phyloP scores from a whole-genome alignment of 2,113 vertebrate genomes.

The Barnardius zonarius region DNA sequence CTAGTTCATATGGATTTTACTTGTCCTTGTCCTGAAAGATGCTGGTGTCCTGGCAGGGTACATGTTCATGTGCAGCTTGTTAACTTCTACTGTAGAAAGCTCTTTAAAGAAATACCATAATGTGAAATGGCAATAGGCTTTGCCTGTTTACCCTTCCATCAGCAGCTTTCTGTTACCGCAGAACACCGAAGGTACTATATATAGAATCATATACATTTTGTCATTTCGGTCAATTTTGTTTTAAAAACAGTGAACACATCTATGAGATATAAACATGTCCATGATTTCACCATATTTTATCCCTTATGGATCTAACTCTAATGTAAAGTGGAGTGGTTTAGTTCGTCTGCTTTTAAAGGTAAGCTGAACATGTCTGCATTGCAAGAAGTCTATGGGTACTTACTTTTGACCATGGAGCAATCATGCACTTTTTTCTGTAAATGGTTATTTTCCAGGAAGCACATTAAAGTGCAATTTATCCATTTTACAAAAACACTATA shows the following conservation, averaged over 20 bases:
- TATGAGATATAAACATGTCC: not conserved
- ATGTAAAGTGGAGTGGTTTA: not conserved
- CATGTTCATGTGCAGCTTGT: not conserved
- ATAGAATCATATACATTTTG: not conserved
- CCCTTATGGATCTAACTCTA: not conserved
- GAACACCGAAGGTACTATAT: not conserved
- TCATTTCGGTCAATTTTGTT: not conserved
- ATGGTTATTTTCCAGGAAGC: conserved; percentile 8
- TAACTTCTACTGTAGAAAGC: conserved; percentile 1
- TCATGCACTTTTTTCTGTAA: not conserved
- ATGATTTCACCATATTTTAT: not conserved
- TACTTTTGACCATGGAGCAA: not conserved
- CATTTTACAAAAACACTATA: not conserved
- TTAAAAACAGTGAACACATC: not conserved
- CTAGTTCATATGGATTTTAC: not conserved
- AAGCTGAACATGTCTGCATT: not conserved
- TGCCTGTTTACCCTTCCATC: not conserved
- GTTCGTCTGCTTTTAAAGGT: not conserved
- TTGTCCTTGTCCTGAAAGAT: not conserved
- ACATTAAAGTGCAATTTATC: conserved; percentile 14
- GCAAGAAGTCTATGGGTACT: not conserved
- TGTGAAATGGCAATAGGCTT: not conserved
- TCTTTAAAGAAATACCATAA: not conserved
- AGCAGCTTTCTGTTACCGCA: not conserved
- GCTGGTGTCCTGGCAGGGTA: not conserved